Evolutionary conservation across 2,888 invertebrate genomes (phyloP).

Genomic region (Lingula anatina): DNA sequence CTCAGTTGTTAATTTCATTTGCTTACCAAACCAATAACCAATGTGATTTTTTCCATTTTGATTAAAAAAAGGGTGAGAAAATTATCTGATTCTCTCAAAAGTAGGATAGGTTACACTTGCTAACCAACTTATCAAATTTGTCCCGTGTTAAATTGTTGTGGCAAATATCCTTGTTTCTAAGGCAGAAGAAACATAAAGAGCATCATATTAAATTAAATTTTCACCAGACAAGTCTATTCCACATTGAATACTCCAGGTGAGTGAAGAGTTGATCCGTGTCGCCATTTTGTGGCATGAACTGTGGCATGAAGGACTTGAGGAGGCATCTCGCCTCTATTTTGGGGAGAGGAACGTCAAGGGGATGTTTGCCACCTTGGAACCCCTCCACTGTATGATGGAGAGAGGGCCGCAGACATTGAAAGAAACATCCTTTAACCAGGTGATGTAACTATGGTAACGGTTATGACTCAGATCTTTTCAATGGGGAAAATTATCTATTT

Average conservation of each 20-base stretch:
- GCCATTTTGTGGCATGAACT: constrained; percentile 99
- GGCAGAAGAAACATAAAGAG: no score
- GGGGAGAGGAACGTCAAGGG: constrained; percentile 90
- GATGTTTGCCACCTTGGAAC: constrained; percentile 94
- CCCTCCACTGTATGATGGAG: constrained; percentile 89
- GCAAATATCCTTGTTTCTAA: no score
- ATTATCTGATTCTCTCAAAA: no score
- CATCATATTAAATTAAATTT: no score
- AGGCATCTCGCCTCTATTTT: constrained; percentile 88
- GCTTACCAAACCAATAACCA: no score
- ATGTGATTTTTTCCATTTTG: no score
- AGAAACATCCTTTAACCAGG: constrained; percentile 92
- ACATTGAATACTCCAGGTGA: constrained; percentile 54
- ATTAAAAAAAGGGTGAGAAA: no score
- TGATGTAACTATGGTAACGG: constrained; percentile 28
- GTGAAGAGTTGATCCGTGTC: constrained; percentile 93
- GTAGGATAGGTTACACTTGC: no score
- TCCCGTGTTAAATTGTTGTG: no score
- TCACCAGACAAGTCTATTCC: no score
- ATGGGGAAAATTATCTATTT: background rate
- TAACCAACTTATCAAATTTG: no score
- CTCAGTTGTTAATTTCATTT: no score
- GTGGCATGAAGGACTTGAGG: constrained; percentile 91
- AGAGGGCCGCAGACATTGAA: constrained; percentile 92
- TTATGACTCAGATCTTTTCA: background rate